Conservation (phyloP, 2,797 vertebrate genomes). For the Chelidonichthys spinosus region DNA sequence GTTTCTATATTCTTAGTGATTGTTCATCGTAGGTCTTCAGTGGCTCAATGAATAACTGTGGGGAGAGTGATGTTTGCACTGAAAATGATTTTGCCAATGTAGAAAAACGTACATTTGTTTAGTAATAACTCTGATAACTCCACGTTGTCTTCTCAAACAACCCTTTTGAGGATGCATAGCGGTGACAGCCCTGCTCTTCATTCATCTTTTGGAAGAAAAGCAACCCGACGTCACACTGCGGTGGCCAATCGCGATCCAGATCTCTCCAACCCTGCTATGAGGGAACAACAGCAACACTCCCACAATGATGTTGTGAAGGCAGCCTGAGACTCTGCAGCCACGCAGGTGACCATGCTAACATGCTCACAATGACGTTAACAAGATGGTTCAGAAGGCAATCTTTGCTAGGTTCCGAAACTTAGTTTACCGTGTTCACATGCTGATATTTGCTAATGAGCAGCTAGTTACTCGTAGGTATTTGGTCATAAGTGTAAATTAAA, state of each 20-base stretch:
- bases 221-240: too few species aligned
- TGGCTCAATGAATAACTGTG: background rate
- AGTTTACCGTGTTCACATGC: background rate
- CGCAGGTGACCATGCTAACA: too few species aligned
- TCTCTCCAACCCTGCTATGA: background rate
- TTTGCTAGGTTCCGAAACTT: background rate
- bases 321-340: too few species aligned
- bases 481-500: background rate
- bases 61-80: too few species aligned
- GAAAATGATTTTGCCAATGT: background rate
- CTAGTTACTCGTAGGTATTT: background rate
- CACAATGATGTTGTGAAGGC: too few species aligned
- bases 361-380: background rate
- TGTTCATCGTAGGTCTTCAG: background rate
- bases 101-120: background rate
- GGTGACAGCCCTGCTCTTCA: too few species aligned
- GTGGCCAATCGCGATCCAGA: too few species aligned
- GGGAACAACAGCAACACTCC: too few species aligned
- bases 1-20: background rate
- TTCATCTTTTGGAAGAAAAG: too few species aligned
- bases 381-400: background rate
- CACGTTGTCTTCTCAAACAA: too few species aligned
- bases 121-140: too few species aligned
- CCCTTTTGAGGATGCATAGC: too few species aligned
- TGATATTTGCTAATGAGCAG: background rate